A percentile compares a stretch with the other conserved stretches of the same genome.
Evolutionary conservation across 2,797 vertebrate genomes (phyloP).

Genomic region (Parambassis ranga): DNA sequence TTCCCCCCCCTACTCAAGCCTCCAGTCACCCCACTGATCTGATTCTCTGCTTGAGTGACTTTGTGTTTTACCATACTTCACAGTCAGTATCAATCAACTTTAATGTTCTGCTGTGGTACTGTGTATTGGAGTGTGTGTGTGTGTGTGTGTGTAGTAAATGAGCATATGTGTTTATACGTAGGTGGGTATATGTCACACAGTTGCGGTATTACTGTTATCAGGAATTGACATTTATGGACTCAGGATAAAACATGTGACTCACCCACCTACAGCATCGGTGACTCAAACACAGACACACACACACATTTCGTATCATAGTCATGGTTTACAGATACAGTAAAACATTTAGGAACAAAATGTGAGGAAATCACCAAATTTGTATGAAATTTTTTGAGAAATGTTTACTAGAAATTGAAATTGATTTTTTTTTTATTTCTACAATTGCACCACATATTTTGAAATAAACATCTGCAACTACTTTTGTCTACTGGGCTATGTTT

Average conservation of each 20-base stretch:
- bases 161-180: background rate
- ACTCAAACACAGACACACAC: constrained; percentile 45
- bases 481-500: constrained; percentile 19
- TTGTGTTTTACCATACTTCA: background rate
- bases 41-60: background rate
- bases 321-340: constrained; percentile 40
- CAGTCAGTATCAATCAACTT: background rate
- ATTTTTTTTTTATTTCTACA: constrained; percentile 4
- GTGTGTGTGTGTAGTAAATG: background rate
- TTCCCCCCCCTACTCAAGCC: background rate
- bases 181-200: constrained; percentile 2
- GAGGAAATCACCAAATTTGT: constrained; percentile 15
- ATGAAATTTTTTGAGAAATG: background rate
- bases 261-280: constrained; percentile 72
- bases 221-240: constrained; percentile 73
- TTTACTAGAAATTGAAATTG: background rate
- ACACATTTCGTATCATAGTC: constrained; percentile 12
- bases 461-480: constrained; percentile 27
- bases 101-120: background rate
- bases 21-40: background rate
- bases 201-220: constrained; percentile 53
- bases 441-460: constrained; percentile 26
- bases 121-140: background rate
- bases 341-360: background rate
- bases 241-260: constrained; percentile 64